Evolutionary conservation across 2,113 vertebrate species (phyloP), one percentile per base, ranked within the genome.

Genomic region (Microtus oregoni): DNA sequence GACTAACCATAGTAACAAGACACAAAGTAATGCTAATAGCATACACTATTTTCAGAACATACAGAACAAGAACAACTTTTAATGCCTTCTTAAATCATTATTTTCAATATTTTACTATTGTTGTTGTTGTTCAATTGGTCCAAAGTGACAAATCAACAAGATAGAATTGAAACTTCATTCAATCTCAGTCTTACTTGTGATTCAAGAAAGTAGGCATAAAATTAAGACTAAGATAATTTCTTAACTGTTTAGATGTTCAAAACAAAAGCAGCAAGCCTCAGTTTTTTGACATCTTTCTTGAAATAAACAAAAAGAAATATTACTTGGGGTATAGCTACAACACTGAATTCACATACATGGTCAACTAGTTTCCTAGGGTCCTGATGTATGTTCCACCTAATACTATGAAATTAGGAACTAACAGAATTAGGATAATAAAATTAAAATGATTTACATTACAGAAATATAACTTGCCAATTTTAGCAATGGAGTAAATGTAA

Each of bases 401-500:
- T 44, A 94, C 44, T 35, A 73, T 35, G 22, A 75, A 65, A 68
- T 88, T 94, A 86, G 41, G 8, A 95, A 83, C 91, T 83, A 91
- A 89, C 20, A 92, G 32, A 92, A 75, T 47, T 47, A 92, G 15
- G 61, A 93, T 95, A 92, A 91, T 87, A 86, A 93, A 85, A 75
- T 90, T 32, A 75, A 94, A 81, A 94, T 68, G 5, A 77, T 17
- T 63, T 91, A 83, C 11, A 58, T 26, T 85, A 93, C 3, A 81
- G 58, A 89, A 55, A 61, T 19, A 91, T 30, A 91, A 32, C 30
- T 70, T 92, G 63, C 55, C 86, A 90, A 81, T 63, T 58, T 93
- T 32, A 50, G 4, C 19, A 83, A 75, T 30, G 11, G 28, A 55
- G 3, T 4, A 61, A 30, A 96, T 1, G 14, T 47, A 93, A 95